A percentile compares a stretch with the other conserved stretches of the same genome.
These are phyloP conservation scores for Colistium nudipinnis DNA, from an alignment of 2,113 vertebrate species.

Conservation along the genomic window DNA sequence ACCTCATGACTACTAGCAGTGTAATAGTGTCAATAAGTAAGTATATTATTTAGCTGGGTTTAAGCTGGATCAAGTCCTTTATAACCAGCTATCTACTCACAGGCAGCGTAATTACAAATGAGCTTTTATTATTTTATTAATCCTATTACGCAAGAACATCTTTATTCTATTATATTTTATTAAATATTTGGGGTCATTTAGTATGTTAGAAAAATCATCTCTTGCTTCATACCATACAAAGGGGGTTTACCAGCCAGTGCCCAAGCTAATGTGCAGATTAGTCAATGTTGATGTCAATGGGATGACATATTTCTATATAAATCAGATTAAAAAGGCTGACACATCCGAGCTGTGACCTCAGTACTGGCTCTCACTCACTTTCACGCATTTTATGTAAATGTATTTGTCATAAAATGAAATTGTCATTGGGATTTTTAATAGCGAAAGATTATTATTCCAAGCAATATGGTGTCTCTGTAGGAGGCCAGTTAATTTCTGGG, in stretches of 20 bases:
- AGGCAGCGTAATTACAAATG: conserved; percentile 56
- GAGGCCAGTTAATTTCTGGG: conserved; percentile 78
- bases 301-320: conserved; percentile 76
- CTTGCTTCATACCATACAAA: conserved; percentile 44
- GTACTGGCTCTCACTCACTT: conserved; percentile 61
- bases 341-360: conserved; percentile 70
- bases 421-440: conserved; percentile 78
- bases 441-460: conserved; percentile 76
- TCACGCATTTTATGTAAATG: conserved; percentile 73
- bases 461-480: conserved; percentile 82
- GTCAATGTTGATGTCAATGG: conserved; percentile 69
- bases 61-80: conserved; percentile 57
- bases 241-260: conserved; percentile 47
- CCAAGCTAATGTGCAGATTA: conserved; percentile 74
- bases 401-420: conserved; percentile 75
- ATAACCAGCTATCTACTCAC: conserved; percentile 51
- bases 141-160: conserved; percentile 72
- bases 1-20: neutral
- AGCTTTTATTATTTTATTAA: conserved; percentile 68
- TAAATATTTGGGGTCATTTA: conserved; percentile 45
- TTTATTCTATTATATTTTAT: conserved; percentile 44
- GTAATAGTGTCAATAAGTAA: neutral
- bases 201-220: conserved; percentile 15
- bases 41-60: conserved; percentile 15
- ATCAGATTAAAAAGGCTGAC: conserved; percentile 79